phyloP scores from a whole-genome alignment of 1,140 invertebrate genomes.

The Pararge aegeria region DNA sequence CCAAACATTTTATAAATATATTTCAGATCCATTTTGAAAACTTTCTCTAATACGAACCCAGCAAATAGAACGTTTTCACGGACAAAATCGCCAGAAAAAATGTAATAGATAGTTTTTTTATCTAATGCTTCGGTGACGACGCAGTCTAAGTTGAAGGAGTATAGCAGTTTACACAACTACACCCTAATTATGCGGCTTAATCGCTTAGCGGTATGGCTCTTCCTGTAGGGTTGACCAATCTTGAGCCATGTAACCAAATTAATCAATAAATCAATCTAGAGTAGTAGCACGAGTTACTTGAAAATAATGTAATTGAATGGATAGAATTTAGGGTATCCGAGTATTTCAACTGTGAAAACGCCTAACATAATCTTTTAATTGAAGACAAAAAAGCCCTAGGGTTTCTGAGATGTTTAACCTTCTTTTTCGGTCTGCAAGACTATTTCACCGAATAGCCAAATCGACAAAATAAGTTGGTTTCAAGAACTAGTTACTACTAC shows the following conservation, averaged over 20 bases:
- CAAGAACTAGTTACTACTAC: not conserved
- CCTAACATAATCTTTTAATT: not conserved
- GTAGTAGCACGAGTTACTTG: too few species aligned
- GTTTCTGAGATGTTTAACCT: not conserved
- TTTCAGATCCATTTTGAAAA: not conserved
- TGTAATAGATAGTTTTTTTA: too few species aligned
- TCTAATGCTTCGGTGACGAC: too few species aligned
- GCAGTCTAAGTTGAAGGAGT: too few species aligned
- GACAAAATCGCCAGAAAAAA: not conserved
- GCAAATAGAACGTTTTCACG: not conserved
- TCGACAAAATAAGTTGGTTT: not conserved
- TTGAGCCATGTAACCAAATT: too few species aligned
- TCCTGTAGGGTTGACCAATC: too few species aligned
- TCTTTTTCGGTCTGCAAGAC: not conserved
- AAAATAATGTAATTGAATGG: too few species aligned
- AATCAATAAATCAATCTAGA: too few species aligned
- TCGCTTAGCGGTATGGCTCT: too few species aligned
- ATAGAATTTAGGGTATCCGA: too few species aligned
- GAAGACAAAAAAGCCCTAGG: not conserved
- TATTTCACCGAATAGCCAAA: not conserved
- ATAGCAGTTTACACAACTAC: too few species aligned
- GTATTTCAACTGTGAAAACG: slow-evolving; percentile 1
- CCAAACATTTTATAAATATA: not conserved
- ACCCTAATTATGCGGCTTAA: too few species aligned
- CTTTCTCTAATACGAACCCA: not conserved